Base-by-base conservation (phyloP, 2,888 invertebrate genomes). In the Hermaeophaga mercurialis region DNA sequence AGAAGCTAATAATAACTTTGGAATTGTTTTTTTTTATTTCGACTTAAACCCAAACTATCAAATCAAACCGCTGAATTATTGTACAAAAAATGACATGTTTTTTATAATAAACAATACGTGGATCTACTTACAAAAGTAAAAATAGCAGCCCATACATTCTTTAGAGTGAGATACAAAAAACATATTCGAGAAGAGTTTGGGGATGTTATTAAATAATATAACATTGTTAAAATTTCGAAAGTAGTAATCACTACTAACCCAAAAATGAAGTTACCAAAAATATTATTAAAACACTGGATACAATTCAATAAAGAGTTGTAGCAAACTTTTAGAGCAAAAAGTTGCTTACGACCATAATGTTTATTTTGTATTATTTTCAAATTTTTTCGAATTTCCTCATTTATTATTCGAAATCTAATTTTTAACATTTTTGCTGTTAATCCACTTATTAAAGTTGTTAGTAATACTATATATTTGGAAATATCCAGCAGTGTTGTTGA, bases 211-310 rank as follows among this genome's bases (percentile, higher is more conserved):
- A 39, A 15, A 15, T 14, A 39, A 18, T 4, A 22, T 9, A 19
- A 6, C 2, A 9, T 19, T 11, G 9, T 11, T 39, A 19, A 19
- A n/a, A 39, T 19, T n/a, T 39, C 9, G 6, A 19, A 6, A 7
- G 39, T 19, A 19, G 39, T n/a, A 5, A 11, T 11, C 18, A 3
- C 12, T 1, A 39, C 11, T n/a, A 4, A 39, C 2, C 39, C n/a
- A 15, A 39, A 39, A 22, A 39, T 9, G n/a, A 39, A 39, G 19
- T 19, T 39, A 1, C 19, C 39, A 22, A 15, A 39, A 19, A 39
- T 39, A 6, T 9, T 6, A 22, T 39, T 39, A 11, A 22, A 19
- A 12, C 12, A 8, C 19, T 11, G 18, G 19, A 39, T 39, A 7
- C 12, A 19, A 12, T 39, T 19, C 8, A 19, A 11, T 9, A 39